Conservation (phyloP, 2,113 vertebrate genomes). For the rabbit (Oryctolagus cuniculus) region mOryCun1.1 NC_091441.1:123703001-123703500, state of each 20-base stretch:
- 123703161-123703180: neutral
- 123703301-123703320: neutral
- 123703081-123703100: fast-evolving
- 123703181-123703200: neutral
- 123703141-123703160: neutral
- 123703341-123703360: neutral
- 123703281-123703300: neutral
- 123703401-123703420: neutral
- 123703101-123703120: neutral
- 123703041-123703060: neutral
- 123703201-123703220: neutral
- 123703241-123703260: no score
- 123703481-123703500: neutral
- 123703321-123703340: neutral
- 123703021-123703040: neutral
- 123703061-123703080: neutral
- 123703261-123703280: neutral
- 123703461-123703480: neutral
- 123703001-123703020: neutral
- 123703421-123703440: neutral
- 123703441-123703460: neutral
- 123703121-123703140: neutral
- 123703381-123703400: neutral
- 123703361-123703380: neutral
- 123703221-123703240: no score